Evolutionary conservation across 2,797 vertebrate species (phyloP), one percentile per base, ranked within the genome.

Genomic region (Capromys pilorides): DNA sequence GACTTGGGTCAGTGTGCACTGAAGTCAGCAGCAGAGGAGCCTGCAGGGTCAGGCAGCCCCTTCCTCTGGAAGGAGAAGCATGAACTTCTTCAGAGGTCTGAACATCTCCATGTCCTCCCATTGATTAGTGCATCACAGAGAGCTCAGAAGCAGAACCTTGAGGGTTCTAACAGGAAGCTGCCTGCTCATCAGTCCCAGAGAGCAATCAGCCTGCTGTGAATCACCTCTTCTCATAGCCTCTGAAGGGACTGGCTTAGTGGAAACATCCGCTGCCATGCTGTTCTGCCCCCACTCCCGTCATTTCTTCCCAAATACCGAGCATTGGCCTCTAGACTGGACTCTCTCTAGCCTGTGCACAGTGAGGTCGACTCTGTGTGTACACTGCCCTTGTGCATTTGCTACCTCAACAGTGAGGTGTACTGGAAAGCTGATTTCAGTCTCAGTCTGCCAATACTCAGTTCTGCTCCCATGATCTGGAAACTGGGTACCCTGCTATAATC

Each of bases 261-360:
- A 69, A 45, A 4, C 67, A 61, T 61, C 26, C n/a, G 28, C 2
- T 49, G 2, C 66, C 69, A 8, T 5, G 41, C 64, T 31, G 33
- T 13, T 51, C 12, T 79, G 7, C 18, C 0, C 3, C 1, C 1
- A 3, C 2, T 9, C 31, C 0, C 16, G 13, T 13, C 7, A 66
- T 77, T 92, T 57, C 54, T 49, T 85, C 85, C 61, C 51, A 64
- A 84, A 7, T 79, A 39, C 39, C 62, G 8, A 82, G 81, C 75
- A 26, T 0, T 39, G 49, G 69, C 49, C 39, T 87, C 57, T 19
- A 26, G 82, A 6, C 11, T 18, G 36, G 36, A n/a, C 61, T 39
- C 33, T 45, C 33, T 62, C 61, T n/a, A 51, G 80, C 69, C 16
- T 14, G 62, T n/a, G 33, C 21, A 11, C n/a, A 28, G n/a, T 49